Evolutionary conservation across 2,888 invertebrate species (phyloP), one percentile per base, ranked within the genome.

Genomic region (Branchellion lobata): DNA sequence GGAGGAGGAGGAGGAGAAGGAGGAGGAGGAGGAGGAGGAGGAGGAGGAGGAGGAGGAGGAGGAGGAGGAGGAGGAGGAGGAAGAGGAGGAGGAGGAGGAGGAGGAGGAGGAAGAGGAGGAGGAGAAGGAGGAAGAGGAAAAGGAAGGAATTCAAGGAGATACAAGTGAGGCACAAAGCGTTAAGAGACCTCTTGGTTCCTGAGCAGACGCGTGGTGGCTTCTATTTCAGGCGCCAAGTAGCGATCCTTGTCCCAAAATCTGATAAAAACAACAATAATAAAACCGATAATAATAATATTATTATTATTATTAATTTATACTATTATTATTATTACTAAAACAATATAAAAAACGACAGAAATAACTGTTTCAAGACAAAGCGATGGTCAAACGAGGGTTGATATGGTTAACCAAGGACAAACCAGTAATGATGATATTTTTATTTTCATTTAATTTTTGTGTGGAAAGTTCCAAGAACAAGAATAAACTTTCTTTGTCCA

Each of bases 161-260:
- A 40, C 5, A n/a, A 24, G n/a, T n/a, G 5, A 57, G 8, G 5
- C 8, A 14, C 3, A 57, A 18, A 57, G 21, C 5, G 5, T 57
- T 57, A 24, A 57, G 5, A n/a, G 57, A 81, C 81, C 80, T 87
- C 85, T 81, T 88, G 88, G 34, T 88, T 86, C 61, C 87, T 85
- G 5, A 89, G 84, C 1, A 92, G 85, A 72, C 89, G 87, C 0
- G 90, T 90, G 0, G 88, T 90, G 2, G 89, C 89, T 78, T 91
- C 90, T 79, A 92, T 91, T 84, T 92, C 91, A 0, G 91, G 91
- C 0, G 91, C 88, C 91, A 92, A 91, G 84, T 88, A 91, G 2
- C 92, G 88, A 84, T 92, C 92, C 82, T 89, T 90, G 80, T 90
- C 90, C 89, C 91, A 90, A 3, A 91, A 88, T 57, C 91, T 91